These are phyloP conservation scores for Drosophila pruinosa DNA, from an alignment of 1,140 invertebrate species.

Conservation along the genomic window DNA sequence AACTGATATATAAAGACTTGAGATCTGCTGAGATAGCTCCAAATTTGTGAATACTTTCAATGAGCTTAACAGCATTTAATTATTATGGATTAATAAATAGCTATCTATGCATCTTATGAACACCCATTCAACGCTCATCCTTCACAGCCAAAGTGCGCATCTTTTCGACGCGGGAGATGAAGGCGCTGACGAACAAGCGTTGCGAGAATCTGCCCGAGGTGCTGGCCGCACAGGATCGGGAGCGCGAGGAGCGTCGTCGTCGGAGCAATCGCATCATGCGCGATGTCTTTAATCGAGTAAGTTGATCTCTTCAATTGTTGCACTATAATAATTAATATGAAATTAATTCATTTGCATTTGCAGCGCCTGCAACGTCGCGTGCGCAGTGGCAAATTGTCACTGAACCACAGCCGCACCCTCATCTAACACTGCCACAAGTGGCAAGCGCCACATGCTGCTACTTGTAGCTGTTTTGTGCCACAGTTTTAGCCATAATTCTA, in stretches of 20 bases:
- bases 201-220: constrained; percentile 69
- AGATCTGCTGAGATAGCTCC: too few species aligned
- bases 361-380: constrained; percentile 76
- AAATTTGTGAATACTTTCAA: too few species aligned
- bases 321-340: not conserved
- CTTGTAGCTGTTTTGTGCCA: not conserved
- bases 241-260: constrained; percentile 57
- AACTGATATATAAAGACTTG: too few species aligned
- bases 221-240: constrained; percentile 47
- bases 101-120: constrained; percentile 6
- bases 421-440: constrained; percentile 43
- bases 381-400: constrained; percentile 60
- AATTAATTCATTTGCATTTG: not conserved
- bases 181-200: constrained; percentile 71
- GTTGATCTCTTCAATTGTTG: not conserved
- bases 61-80: too few species aligned
- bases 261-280: constrained; percentile 69
- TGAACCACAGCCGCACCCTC: constrained; percentile 73
- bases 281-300: constrained; percentile 74
- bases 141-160: constrained; percentile 58
- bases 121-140: not conserved
- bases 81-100: too few species aligned
- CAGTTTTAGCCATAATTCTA: not conserved
- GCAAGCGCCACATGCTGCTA: not conserved
- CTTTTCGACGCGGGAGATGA: constrained; percentile 74